Evolutionary conservation across 37 sponge, comb jelly and placozoan species (phyloP).

Genomic region (Crambe crambe): DNA sequence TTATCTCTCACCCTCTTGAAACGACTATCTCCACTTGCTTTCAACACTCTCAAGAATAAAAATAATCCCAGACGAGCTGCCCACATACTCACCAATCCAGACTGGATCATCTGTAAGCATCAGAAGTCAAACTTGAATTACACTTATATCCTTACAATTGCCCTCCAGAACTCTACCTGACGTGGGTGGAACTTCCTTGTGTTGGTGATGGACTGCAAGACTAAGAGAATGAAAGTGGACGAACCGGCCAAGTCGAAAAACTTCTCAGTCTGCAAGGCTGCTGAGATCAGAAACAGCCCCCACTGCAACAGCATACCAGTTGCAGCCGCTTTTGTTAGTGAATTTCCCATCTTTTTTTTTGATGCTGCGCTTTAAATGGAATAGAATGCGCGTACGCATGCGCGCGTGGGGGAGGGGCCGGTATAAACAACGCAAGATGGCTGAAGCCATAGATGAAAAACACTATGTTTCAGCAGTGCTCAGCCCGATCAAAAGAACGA

Average conservation of each 20-base stretch:
- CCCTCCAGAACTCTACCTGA: conserved; percentile 41
- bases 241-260: conserved; percentile 89
- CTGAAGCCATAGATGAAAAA: too few species aligned
- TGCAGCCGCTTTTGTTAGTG: conserved; percentile 41
- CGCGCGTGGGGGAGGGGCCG: background rate
- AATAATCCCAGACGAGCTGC: conserved; percentile 85
- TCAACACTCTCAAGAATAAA: conserved; percentile 75
- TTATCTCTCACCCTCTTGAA: conserved; percentile 80
- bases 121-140: background rate
- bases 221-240: conserved; percentile 68
- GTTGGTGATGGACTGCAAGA: conserved; percentile 52
- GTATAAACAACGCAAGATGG: too few species aligned
- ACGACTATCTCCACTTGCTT: conserved; percentile 76
- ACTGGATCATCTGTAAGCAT: conserved; percentile 68
- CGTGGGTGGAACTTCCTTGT: conserved; percentile 61
- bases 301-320: conserved; percentile 68
- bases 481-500: too few species aligned
- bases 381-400: background rate
- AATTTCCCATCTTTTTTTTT: conserved; percentile 66
- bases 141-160: background rate
- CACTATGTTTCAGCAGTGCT: too few species aligned
- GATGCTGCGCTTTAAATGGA: background rate
- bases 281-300: conserved; percentile 65
- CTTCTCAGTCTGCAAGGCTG: conserved; percentile 81
- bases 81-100: conserved; percentile 73